Evolutionary conservation across 1,140 invertebrate genomes (phyloP).

Genomic region (Platyura marginata): DNA sequence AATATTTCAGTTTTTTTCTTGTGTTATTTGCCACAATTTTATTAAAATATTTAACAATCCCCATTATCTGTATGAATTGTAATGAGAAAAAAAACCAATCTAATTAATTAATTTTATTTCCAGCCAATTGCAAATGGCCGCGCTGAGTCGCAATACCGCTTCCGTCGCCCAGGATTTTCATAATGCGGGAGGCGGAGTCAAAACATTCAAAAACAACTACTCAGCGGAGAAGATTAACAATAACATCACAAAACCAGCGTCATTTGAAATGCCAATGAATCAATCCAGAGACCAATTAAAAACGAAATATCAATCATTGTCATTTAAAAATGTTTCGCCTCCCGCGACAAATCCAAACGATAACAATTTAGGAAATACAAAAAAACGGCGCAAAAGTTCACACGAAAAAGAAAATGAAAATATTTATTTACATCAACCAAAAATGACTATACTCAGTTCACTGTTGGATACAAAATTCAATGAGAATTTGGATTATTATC

Average conservation of each 20-base stretch:
- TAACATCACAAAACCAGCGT: not conserved
- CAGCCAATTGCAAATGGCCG: constrained; percentile 25
- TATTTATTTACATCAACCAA: too few species aligned
- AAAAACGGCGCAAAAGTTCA: not conserved
- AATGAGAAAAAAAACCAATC: too few species aligned
- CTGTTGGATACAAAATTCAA: too few species aligned
- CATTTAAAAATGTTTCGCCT: not conserved
- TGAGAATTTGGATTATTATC: too few species aligned
- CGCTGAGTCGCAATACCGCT: constrained; percentile 25
- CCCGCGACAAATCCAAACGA: not conserved
- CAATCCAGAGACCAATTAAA: not conserved
- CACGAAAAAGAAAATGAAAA: not conserved
- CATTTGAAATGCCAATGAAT: not conserved
- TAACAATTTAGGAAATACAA: not conserved
- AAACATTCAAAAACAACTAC: not conserved
- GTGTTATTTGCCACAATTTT: too few species aligned
- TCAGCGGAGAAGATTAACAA: not conserved
- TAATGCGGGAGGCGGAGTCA: constrained; percentile 26
- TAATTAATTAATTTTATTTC: not conserved
- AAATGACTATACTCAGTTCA: too few species aligned
- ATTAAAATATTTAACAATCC: too few species aligned
- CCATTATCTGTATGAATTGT: too few species aligned
- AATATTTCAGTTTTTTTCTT: not conserved
- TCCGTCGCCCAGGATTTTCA: constrained; percentile 28
- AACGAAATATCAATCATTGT: not conserved